Conservation (phyloP, 1,140 invertebrate species). For the Bombus pyrosoma region DNA sequence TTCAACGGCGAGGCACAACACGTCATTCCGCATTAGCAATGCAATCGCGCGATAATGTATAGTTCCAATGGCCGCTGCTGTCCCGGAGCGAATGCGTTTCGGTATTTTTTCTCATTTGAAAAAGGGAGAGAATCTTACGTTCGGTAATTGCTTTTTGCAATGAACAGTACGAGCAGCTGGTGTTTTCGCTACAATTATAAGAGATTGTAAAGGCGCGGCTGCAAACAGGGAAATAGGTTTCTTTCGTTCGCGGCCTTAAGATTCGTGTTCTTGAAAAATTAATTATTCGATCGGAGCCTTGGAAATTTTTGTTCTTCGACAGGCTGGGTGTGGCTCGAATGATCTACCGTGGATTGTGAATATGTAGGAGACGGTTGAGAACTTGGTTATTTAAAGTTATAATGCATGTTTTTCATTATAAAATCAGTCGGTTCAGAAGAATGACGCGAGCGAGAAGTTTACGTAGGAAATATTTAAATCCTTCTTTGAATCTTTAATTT, state of each 20-base stretch:
- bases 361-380: not conserved
- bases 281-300: not conserved
- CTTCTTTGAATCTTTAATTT: not conserved
- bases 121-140: not conserved
- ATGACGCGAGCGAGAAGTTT: not conserved
- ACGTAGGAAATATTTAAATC: not conserved
- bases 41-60: slow-evolving; percentile 18
- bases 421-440: not conserved
- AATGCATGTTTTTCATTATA: not conserved
- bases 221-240: not conserved
- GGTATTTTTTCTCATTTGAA: not conserved
- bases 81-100: not conserved
- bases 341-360: not conserved
- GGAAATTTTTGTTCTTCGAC: not conserved
- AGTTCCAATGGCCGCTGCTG: not conserved
- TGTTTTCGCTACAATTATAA: not conserved
- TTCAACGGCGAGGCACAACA: slow-evolving; percentile 3
- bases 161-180: not conserved
- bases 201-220: not conserved
- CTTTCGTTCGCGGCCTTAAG: not conserved
- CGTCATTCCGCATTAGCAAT: slow-evolving; percentile 28
- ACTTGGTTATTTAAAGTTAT: not conserved
- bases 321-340: not conserved
- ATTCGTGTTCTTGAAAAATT: not conserved
- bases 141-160: slow-evolving; percentile 4